These are phyloP conservation scores for Lepidostoma basale DNA, from an alignment of 1,140 invertebrate species.

Conservation along the genomic window DNA sequence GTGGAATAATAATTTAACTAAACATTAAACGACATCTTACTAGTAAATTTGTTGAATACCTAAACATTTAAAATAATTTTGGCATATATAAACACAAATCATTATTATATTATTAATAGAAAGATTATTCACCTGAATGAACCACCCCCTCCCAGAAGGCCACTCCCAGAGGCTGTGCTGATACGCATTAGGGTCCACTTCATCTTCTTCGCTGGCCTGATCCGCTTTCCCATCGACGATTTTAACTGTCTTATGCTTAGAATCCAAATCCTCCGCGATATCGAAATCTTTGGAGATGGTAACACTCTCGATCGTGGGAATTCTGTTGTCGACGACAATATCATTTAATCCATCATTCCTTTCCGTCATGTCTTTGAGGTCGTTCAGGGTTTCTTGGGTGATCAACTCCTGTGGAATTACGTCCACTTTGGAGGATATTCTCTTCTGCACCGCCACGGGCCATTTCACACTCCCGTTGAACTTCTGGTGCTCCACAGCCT, in stretches of 20 bases:
- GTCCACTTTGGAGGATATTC: background rate
- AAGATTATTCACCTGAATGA: constrained; percentile 59
- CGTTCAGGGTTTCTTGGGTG: background rate
- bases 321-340: too few relatives aligned
- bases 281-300: background rate
- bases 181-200: constrained; percentile 52
- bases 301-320: too few relatives aligned
- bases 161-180: constrained; percentile 63
- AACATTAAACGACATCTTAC: too few relatives aligned
- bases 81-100: too few relatives aligned
- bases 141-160: constrained; percentile 60
- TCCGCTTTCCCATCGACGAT: background rate
- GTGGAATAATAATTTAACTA: too few relatives aligned
- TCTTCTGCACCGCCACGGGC: background rate
- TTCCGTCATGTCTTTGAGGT: background rate
- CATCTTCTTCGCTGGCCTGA: constrained; percentile 44
- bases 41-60: too few relatives aligned
- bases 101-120: too few relatives aligned
- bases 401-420: background rate
- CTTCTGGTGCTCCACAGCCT: constrained; percentile 52
- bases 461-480: constrained; percentile 20
- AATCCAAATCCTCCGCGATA: background rate
- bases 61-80: too few relatives aligned
- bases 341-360: too few relatives aligned
- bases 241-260: background rate